These are phyloP conservation scores for Tortricodes alternella DNA, from an alignment of 2,888 invertebrate species.

Conservation along the genomic window DNA sequence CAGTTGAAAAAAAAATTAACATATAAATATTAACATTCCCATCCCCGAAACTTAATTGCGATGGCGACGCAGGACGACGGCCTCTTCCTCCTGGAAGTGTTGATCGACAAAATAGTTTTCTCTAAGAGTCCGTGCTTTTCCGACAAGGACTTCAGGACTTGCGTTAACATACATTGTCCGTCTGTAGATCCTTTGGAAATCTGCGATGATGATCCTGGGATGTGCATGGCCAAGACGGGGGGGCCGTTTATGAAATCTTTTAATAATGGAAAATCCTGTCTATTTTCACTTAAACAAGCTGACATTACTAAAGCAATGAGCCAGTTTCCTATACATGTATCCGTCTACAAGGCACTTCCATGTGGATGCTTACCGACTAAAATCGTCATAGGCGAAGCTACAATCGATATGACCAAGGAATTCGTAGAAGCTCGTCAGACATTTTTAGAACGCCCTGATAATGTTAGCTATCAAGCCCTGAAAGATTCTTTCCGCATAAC, in stretches of 20 bases:
- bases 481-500: conserved; percentile 84
- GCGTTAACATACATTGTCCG: conserved; percentile 83
- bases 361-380: conserved; percentile 85
- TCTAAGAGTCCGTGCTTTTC: conserved; percentile 68
- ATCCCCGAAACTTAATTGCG: conserved; percentile 52
- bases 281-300: conserved; percentile 84
- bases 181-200: conserved; percentile 83
- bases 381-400: conserved; percentile 81
- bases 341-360: conserved; percentile 83
- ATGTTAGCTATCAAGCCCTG: conserved; percentile 79
- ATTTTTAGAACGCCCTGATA: conserved; percentile 69
- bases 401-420: conserved; percentile 83
- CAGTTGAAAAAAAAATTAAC: conserved; percentile 42
- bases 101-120: conserved; percentile 80
- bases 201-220: conserved; percentile 82
- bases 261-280: conserved; percentile 86
- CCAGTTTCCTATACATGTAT: conserved; percentile 81
- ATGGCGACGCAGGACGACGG: conserved; percentile 80
- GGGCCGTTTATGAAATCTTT: conserved; percentile 73
- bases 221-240: conserved; percentile 60
- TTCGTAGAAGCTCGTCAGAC: conserved; percentile 82
- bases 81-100: conserved; percentile 85
- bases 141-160: conserved; percentile 79
- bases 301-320: conserved; percentile 78
- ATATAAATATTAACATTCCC: conserved; percentile 53